These are phyloP conservation scores for Meliscaeva auricollis DNA, from an alignment of 2,888 invertebrate genomes.

Conservation along the genomic window DNA sequence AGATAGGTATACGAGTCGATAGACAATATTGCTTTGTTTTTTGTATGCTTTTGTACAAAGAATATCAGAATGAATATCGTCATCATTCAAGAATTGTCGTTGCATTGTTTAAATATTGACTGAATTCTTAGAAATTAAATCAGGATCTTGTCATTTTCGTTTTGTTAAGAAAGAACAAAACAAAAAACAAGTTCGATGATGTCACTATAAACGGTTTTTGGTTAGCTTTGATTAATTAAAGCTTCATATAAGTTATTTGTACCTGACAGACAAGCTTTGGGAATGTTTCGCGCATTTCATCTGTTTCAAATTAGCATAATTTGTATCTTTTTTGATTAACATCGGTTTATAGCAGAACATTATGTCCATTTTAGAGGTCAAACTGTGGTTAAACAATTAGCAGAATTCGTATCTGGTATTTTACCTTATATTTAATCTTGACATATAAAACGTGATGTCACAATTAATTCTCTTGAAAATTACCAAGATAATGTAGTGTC, in stretches of 20 bases:
- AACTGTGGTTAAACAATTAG: background rate
- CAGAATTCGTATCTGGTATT: background rate
- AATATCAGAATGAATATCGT: background rate
- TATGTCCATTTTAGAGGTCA: background rate
- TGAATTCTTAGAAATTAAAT: background rate
- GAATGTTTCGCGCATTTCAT: background rate
- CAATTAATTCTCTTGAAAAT: background rate
- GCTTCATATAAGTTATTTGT: background rate
- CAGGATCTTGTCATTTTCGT: background rate
- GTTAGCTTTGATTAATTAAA: background rate
- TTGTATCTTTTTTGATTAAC: background rate
- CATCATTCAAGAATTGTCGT: constrained; percentile 20
- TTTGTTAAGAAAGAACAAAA: background rate
- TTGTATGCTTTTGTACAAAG: background rate
- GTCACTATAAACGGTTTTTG: background rate
- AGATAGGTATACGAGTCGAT: no score
- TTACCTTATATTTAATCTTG: no score
- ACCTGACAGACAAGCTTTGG: background rate
- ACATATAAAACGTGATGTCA: background rate
- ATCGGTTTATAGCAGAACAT: background rate
- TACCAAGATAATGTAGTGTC: background rate
- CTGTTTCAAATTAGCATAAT: constrained; percentile 5
- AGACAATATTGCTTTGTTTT: background rate
- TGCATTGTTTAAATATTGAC: background rate
- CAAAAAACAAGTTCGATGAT: background rate